Base-by-base conservation (phyloP, 2,113 vertebrate genomes). In the Carlito syrichta region DNA sequence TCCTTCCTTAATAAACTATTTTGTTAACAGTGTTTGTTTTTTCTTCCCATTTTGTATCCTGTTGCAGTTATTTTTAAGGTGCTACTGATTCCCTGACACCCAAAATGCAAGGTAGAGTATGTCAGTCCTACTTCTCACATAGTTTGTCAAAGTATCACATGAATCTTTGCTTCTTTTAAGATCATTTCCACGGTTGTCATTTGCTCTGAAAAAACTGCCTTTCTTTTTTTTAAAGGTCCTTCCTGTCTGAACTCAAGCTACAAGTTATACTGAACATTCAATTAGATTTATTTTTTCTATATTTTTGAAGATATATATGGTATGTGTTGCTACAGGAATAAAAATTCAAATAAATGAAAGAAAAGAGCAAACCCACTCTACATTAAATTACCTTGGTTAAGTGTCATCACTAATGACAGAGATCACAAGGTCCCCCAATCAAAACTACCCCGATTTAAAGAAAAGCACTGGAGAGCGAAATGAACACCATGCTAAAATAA, bases 1-100 rank as follows among this genome's bases (percentile, higher is more conserved):
- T 98, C 97, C 95, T 98, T 97, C 97, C 92, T 96, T 96, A 95
- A 96, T 89, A 97, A 97, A 95, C 93, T 96, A 60, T 68, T 93
- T 96, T 98, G 94, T 97, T 97, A 96, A 68, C 94, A 93, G 91
- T 93, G 93, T 97, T 96, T 96, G 90, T 96, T 97, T 98, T 98
- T 98, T 92, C 74, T 71, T 96, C 97, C 25, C 77, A 60, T 89
- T 86, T 79, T 79, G 96, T 94, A 97, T 96, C 89, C 95, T 93
- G 97, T 71, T 95, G 94, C n/a, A 68, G 93, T 89, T 96, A 98
- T 97, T 98, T 98, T 98, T 96, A 97, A 97, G 85, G 96, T 96
- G 96, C 95, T 66, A 60, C 87, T 96, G 91, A 86, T 96, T 98
- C 91, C 76, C 95, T 98, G 82, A 96, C 95, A 97, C 96, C 62